Evolutionary conservation across 2,797 vertebrate genomes (phyloP).

Genomic region (Pseudomugil gertrudae): DNA sequence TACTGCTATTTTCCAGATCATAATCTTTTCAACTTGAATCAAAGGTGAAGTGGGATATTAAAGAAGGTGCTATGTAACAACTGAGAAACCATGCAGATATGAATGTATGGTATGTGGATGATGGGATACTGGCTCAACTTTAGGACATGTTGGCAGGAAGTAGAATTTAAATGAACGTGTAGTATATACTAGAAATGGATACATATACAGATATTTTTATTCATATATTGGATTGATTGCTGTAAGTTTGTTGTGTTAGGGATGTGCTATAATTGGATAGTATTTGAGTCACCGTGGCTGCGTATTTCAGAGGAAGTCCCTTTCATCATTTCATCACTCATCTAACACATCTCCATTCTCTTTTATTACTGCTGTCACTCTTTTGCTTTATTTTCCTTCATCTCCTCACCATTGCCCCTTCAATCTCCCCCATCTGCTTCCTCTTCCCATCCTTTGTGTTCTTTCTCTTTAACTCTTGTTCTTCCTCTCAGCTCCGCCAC

Average conservation of each 20-base stretch:
- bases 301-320: slow-evolving; percentile 65
- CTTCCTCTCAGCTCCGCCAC: slow-evolving; percentile 23
- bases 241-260: slow-evolving; percentile 5
- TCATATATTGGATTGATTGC: slow-evolving; percentile 24
- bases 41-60: background rate
- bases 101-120: background rate
- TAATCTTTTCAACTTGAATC: background rate
- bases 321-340: slow-evolving; percentile 68
- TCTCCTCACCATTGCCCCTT: background rate
- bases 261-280: slow-evolving; percentile 62
- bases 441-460: slow-evolving; percentile 11
- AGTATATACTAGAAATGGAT: background rate
- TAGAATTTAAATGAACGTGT: slow-evolving; percentile 10
- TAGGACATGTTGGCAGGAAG: background rate
- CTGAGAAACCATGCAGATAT: background rate
- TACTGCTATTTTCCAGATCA: slow-evolving; percentile 1
- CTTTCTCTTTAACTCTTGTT: slow-evolving; percentile 5
- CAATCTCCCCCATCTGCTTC: slow-evolving; percentile 4
- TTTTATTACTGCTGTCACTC: slow-evolving; percentile 49
- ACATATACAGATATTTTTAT: slow-evolving; percentile 6
- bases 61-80: background rate
- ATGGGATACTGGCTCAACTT: background rate
- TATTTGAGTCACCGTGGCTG: slow-evolving; percentile 63
- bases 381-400: slow-evolving; percentile 30
- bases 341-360: slow-evolving; percentile 29